Conservation (phyloP, 2,113 vertebrate species). For the Tragelaphus scriptus region DNA sequence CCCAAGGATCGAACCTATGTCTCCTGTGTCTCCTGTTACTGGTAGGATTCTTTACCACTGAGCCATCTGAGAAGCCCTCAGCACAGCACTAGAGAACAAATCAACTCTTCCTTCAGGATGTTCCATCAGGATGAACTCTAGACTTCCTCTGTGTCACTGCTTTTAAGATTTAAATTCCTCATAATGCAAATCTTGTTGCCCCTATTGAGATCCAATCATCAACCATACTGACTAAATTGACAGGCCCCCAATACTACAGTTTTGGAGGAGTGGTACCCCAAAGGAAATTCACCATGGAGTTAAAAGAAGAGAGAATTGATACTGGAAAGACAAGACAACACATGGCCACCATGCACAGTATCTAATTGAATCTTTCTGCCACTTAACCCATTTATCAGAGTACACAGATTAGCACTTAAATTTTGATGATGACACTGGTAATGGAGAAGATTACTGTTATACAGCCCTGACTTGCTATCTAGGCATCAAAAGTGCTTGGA, state of each 20-base stretch:
- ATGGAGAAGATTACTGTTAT: neutral
- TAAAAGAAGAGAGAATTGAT: neutral
- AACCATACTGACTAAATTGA: neutral
- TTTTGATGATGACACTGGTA: neutral
- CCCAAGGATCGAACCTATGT: neutral
- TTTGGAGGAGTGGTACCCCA: neutral
- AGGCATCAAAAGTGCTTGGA: neutral
- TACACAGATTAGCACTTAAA: neutral
- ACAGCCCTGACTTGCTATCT: neutral
- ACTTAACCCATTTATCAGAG: neutral
- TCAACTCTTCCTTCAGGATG: neutral
- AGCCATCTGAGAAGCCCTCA: neutral
- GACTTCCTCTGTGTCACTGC: neutral
- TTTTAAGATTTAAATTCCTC: slow-evolving; percentile 3
- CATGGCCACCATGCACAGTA: too few species aligned
- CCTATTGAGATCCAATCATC: neutral
- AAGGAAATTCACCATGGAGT: neutral
- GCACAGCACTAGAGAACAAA: neutral
- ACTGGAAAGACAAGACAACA: neutral
- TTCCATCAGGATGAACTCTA: neutral
- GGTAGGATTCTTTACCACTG: neutral
- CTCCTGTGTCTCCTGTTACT: neutral
- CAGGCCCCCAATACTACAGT: neutral
- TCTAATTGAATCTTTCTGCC: neutral
- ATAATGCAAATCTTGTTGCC: neutral